phyloP scores from a whole-genome alignment of 2,888 invertebrate genomes.

The Drosophila austrosaltans region DNA sequence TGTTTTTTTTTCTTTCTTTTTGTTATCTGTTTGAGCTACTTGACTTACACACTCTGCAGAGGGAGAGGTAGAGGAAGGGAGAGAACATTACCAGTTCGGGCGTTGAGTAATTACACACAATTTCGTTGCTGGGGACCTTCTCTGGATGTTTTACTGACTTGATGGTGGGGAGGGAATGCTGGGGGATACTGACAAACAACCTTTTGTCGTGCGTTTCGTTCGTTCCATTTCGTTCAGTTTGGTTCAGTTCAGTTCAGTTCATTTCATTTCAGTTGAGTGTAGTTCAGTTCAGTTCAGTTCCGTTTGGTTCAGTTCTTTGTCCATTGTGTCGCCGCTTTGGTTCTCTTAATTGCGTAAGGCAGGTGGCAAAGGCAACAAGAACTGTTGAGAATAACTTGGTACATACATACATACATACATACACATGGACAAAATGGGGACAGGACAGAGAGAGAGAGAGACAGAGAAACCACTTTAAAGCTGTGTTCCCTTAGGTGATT shows the following conservation, averaged over 20 bases:
- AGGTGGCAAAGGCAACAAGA: slow-evolving; percentile 62
- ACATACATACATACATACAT: slow-evolving; percentile 60
- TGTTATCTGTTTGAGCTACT: slow-evolving; percentile 73
- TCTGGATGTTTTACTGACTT: neutral
- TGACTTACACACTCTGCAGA: slow-evolving; percentile 70
- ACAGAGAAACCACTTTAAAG: slow-evolving; percentile 74
- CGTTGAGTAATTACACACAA: slow-evolving; percentile 74
- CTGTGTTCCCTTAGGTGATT: slow-evolving; percentile 73
- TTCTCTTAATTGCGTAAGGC: slow-evolving; percentile 77
- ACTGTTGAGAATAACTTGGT: slow-evolving; percentile 9
- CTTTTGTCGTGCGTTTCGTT: slow-evolving; percentile 60
- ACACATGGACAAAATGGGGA: neutral
- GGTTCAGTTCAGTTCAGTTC: neutral
- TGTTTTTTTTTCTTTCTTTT: slow-evolving; percentile 15
- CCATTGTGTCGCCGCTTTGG: slow-evolving; percentile 49
- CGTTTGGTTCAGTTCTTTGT: slow-evolving; percentile 6
- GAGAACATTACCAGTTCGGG: slow-evolving; percentile 57
- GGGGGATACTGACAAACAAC: slow-evolving; percentile 36
- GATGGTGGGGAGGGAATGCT: slow-evolving; percentile 8
- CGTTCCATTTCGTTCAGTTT: slow-evolving; percentile 20
- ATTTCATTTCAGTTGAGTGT: too few species aligned
- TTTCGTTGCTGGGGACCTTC: slow-evolving; percentile 25
- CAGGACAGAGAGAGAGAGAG: neutral
- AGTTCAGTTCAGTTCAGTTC: neutral
- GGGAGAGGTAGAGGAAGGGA: neutral